phyloP scores from a whole-genome alignment of 1,140 invertebrate genomes.

The Daktulosphaira vitifoliae region DNA sequence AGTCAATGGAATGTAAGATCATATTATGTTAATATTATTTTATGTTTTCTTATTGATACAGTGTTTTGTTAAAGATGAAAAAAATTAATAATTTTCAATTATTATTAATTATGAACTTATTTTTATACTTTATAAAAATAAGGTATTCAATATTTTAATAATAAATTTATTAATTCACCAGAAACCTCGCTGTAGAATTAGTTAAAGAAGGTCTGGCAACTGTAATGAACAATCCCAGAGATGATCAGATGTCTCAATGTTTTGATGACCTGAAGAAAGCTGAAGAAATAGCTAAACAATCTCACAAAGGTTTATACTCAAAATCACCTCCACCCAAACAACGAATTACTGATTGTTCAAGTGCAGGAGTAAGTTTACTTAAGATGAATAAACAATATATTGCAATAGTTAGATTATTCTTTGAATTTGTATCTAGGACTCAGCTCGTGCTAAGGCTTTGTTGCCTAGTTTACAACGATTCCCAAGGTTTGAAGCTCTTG shows the following conservation, averaged over 20 bases:
- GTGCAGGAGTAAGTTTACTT: conserved; percentile 18
- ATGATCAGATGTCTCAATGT: conserved; percentile 87
- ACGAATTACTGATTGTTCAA: conserved; percentile 31
- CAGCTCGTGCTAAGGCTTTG: conserved; percentile 33
- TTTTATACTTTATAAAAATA: no score
- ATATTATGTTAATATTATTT: neutral
- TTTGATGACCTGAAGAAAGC: conserved; percentile 92
- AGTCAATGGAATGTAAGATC: conserved; percentile 66
- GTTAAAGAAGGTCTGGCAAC: conserved; percentile 85
- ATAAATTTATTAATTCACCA: no score
- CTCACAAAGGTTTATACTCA: conserved; percentile 25
- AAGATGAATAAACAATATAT: neutral
- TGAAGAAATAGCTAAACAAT: conserved; percentile 85
- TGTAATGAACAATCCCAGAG: conserved; percentile 85
- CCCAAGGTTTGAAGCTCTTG: conserved; percentile 56
- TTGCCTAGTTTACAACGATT: conserved; percentile 30
- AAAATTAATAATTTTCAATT: neutral
- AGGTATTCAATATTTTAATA: no score
- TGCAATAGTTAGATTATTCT: neutral
- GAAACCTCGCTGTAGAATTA: conserved; percentile 90
- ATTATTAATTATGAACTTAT: no score
- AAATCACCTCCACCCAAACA: conserved; percentile 30
- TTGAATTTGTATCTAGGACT: neutral
- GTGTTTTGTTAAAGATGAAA: neutral
- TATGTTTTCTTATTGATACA: no score